Percentiles rank a stretch among this genome's conserved stretches.
These are phyloP conservation scores for Xyrauchen texanus DNA, from an alignment of 2,113 vertebrate species.

Conservation along the genomic window DNA sequence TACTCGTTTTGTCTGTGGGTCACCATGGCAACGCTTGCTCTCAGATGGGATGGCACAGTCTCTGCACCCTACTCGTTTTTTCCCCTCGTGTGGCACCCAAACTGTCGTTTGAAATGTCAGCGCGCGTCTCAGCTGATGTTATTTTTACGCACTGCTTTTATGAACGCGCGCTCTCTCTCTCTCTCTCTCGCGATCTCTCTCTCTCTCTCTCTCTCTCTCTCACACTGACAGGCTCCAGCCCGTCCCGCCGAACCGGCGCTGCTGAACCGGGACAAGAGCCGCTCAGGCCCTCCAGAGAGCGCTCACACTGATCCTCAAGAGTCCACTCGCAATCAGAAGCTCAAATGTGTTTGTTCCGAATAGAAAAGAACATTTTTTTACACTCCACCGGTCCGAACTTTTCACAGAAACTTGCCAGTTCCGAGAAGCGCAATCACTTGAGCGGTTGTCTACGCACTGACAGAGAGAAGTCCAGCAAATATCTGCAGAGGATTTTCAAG, in stretches of 20 bases:
- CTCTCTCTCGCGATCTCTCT: not conserved
- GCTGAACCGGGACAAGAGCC: conserved; percentile 62
- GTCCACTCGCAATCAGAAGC: not conserved
- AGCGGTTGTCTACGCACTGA: not conserved
- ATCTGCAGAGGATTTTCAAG: not conserved
- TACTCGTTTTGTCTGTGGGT: conserved; percentile 75
- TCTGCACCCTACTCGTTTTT: conserved; percentile 32
- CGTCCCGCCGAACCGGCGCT: conserved; percentile 66
- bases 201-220: conserved; percentile 22
- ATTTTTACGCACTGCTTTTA: conserved; percentile 69
- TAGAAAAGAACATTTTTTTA: not conserved
- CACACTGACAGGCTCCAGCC: conserved; percentile 62
- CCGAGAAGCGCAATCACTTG: not conserved
- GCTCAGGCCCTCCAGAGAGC: conserved; percentile 10
- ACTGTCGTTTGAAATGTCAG: conserved; percentile 70
- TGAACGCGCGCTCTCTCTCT: conserved; percentile 40
- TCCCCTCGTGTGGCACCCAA: conserved; percentile 41
- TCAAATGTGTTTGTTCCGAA: not conserved
- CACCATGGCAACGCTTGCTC: conserved; percentile 87
- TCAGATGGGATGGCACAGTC: conserved; percentile 57
- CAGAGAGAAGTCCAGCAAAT: not conserved
- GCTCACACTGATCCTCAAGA: not conserved
- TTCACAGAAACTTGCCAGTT: not conserved
- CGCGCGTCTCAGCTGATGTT: conserved; percentile 65
- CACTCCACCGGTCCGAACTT: not conserved